phyloP scores from a whole-genome alignment of 1,140 invertebrate species.

The Drosophila takahashii region DNA sequence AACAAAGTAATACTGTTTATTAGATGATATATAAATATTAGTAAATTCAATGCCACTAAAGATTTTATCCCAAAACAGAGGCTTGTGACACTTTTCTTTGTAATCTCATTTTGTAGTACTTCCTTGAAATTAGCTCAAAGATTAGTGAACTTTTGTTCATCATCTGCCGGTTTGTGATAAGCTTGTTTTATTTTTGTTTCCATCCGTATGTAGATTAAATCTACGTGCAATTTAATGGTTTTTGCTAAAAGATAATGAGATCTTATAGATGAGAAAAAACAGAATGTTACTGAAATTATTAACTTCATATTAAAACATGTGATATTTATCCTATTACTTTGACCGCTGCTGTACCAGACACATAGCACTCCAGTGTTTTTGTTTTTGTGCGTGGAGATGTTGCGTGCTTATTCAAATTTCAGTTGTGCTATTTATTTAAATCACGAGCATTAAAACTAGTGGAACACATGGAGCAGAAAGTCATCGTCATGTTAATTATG shows the following conservation, averaged over 20 bases:
- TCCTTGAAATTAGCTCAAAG: conserved; percentile 1
- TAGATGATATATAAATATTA: neutral
- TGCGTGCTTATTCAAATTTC: conserved; percentile 56
- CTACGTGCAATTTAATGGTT: neutral
- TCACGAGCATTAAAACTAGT: conserved; percentile 50
- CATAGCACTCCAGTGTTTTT: conserved; percentile 1
- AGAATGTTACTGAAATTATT: neutral
- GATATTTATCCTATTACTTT: neutral
- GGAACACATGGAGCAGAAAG: conserved; percentile 54
- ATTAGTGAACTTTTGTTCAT: neutral
- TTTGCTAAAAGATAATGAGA: neutral
- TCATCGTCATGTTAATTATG: conserved; percentile 60
- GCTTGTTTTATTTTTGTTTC: neutral
- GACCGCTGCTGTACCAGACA: conserved; percentile 4
- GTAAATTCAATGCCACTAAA: no score
- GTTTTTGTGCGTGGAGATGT: conserved; percentile 11
- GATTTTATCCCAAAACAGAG: no score
- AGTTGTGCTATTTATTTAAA: conserved; percentile 55
- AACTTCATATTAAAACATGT: no score
- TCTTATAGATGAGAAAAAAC: neutral
- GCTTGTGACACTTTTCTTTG: no score
- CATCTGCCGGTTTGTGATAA: conserved; percentile 4
- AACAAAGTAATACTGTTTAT: neutral
- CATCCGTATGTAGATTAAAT: conserved; percentile 1
- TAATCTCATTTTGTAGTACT: no score